These are phyloP conservation scores for Paedocypris micromegethes DNA, from an alignment of 2,797 vertebrate genomes.

Conservation along the genomic window DNA sequence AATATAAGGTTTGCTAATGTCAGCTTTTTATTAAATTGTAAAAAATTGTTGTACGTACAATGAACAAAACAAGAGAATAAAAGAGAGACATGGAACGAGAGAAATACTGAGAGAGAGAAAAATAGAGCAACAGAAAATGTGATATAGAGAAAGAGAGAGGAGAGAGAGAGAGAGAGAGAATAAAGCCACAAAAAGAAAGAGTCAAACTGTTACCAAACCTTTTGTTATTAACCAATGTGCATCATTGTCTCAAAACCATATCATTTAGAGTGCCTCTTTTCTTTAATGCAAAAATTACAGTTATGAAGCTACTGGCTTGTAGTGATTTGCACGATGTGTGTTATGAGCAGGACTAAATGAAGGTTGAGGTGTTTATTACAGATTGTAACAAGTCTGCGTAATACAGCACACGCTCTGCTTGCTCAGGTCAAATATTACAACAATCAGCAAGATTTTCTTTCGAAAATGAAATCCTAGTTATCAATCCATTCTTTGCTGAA, in stretches of 20 bases:
- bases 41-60: not conserved
- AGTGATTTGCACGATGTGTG: constrained; percentile 2
- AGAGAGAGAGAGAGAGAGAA: too few relatives aligned
- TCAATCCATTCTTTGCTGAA: constrained; percentile 8
- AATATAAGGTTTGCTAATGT: not conserved
- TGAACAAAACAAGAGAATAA: too few relatives aligned
- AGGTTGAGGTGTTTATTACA: not conserved
- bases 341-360: not conserved
- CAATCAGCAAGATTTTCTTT: constrained; percentile 12
- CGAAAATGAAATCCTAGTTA: constrained; percentile 1
- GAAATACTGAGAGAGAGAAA: too few relatives aligned
- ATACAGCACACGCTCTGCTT: not conserved
- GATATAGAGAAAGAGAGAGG: too few relatives aligned
- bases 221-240: too few relatives aligned
- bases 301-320: not conserved
- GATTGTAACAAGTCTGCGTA: not conserved
- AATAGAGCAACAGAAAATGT: too few relatives aligned
- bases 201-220: not conserved
- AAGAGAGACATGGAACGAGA: too few relatives aligned
- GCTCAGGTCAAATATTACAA: constrained; percentile 6
- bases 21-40: not conserved
- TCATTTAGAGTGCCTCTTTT: not conserved
- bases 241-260: too few relatives aligned
- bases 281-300: constrained; percentile 17
- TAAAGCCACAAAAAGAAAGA: not conserved